phyloP scores from a whole-genome alignment of 1,140 invertebrate genomes.

The Drosophila navojoa region DNA sequence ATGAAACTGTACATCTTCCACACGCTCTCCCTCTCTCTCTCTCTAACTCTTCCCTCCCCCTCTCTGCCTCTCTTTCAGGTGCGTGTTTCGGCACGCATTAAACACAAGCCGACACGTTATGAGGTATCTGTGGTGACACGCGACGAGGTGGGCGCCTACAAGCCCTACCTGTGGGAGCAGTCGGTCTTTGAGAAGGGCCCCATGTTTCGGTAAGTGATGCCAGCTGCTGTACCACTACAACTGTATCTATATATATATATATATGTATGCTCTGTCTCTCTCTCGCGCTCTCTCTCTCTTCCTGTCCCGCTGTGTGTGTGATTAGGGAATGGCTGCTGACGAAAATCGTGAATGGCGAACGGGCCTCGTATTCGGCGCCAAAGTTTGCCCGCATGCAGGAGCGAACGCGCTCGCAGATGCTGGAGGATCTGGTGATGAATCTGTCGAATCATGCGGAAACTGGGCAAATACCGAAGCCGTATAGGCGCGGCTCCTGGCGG shows the following conservation, averaged over 20 bases:
- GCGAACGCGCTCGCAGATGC: slow-evolving; percentile 94
- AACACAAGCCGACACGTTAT: slow-evolving; percentile 93
- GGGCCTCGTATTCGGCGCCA: slow-evolving; percentile 97
- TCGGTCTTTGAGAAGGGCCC: slow-evolving; percentile 96
- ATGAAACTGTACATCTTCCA: background rate
- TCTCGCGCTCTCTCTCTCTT: too few species aligned
- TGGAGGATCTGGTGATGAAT: slow-evolving; percentile 97
- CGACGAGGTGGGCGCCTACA: slow-evolving; percentile 98
- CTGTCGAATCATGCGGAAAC: slow-evolving; percentile 97
- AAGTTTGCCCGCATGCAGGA: slow-evolving; percentile 98
- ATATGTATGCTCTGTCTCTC: too few species aligned
- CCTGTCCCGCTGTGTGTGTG: background rate
- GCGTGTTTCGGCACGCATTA: slow-evolving; percentile 92
- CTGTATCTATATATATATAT: too few species aligned
- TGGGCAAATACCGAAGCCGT: slow-evolving; percentile 97
- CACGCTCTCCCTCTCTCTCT: background rate
- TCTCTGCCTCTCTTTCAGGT: slow-evolving; percentile 85
- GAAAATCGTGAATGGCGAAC: slow-evolving; percentile 98
- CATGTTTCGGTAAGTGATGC: slow-evolving; percentile 86
- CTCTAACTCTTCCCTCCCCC: background rate
- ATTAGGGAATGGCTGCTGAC: slow-evolving; percentile 96
- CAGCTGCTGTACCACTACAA: too few species aligned
- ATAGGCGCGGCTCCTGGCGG: slow-evolving; percentile 94
- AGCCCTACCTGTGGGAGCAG: slow-evolving; percentile 97
- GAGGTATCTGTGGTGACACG: slow-evolving; percentile 97